These are phyloP conservation scores for Terebella lapidaria DNA, from an alignment of 2,888 invertebrate species.

Conservation along the genomic window DNA sequence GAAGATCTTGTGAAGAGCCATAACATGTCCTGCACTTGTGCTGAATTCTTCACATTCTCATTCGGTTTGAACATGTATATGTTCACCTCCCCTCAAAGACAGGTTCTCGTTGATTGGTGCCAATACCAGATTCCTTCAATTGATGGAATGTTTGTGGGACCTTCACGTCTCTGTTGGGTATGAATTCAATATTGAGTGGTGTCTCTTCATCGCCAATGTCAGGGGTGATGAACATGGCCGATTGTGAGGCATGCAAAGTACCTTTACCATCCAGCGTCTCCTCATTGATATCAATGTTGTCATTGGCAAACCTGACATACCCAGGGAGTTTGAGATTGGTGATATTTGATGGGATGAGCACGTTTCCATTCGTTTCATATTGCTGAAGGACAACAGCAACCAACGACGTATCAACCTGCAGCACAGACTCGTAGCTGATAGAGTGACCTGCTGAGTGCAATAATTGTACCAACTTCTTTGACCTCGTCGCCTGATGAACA, in stretches of 20 bases:
- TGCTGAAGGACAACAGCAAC: no score
- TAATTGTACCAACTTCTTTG: no score
- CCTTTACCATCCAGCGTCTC: conserved; percentile 2
- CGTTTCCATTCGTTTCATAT: not conserved
- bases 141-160: not conserved
- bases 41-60: no score
- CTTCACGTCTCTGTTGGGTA: not conserved
- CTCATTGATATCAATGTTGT: not conserved
- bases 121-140: no score
- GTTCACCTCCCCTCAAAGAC: not conserved
- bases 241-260: not conserved
- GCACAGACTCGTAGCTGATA: not conserved
- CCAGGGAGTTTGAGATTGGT: not conserved
- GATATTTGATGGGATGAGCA: not conserved
- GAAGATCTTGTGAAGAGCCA: no score
- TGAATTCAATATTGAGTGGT: not conserved
- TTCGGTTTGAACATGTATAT: no score
- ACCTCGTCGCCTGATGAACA: no score
- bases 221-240: not conserved
- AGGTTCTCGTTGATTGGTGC: no score
- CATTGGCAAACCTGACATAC: not conserved
- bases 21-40: no score
- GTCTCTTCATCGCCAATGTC: not conserved
- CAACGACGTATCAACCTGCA: not conserved
- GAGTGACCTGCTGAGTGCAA: no score